A percentile compares a stretch with the other conserved stretches of the same genome.
Conservation (phyloP, 2,888 invertebrate species). For the Hecatera dysodea region DNA sequence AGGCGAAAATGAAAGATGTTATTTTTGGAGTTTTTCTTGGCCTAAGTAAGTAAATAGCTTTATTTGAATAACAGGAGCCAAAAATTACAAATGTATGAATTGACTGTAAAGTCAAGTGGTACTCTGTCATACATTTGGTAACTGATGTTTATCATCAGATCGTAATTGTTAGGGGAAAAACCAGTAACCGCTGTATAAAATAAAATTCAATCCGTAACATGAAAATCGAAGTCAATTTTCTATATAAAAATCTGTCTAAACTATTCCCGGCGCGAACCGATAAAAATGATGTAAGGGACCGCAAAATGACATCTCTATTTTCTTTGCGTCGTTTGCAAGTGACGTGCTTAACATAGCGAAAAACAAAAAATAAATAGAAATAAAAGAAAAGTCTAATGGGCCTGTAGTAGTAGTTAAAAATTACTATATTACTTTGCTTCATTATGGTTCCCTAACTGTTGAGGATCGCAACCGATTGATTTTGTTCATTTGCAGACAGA, state of each 20-base stretch:
- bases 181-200: neutral
- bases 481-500: too few species aligned
- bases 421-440: too few species aligned
- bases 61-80: neutral
- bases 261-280: constrained; percentile 29
- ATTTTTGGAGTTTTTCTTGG: neutral
- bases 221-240: constrained; percentile 32
- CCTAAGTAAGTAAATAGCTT: neutral
- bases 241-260: constrained; percentile 42
- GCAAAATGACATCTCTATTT: constrained; percentile 44
- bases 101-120: too few species aligned
- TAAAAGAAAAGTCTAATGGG: neutral
- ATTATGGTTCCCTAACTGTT: too few species aligned
- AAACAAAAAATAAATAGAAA: constrained; percentile 22
- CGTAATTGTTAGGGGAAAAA: too few species aligned
- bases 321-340: constrained; percentile 45
- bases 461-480: too few species aligned
- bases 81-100: too few species aligned
- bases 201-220: neutral
- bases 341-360: constrained; percentile 20
- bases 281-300: constrained; percentile 39
- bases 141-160: too few species aligned
- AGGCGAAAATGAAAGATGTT: constrained; percentile 17
- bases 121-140: too few species aligned
- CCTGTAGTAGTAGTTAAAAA: too few species aligned